A percentile compares a stretch with the other conserved stretches of the same genome.
phyloP scores from a whole-genome alignment of 2,797 vertebrate species.

The Aphelocoma californica region DNA sequence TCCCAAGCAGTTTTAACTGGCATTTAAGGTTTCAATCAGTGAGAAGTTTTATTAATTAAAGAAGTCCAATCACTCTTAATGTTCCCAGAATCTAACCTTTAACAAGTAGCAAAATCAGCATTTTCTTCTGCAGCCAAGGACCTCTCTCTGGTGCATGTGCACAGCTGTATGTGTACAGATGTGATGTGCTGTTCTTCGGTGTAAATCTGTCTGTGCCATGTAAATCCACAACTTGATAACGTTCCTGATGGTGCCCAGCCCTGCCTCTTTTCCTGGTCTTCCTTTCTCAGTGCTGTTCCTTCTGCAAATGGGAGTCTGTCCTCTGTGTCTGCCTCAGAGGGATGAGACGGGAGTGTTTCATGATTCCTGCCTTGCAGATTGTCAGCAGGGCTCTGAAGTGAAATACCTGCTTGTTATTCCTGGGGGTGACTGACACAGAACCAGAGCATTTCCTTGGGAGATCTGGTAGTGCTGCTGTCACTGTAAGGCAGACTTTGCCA shows the following conservation, averaged over 20 bases:
- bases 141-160: not conserved
- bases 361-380: not conserved
- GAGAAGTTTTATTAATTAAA: not conserved
- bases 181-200: not conserved
- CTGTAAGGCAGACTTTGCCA: not conserved
- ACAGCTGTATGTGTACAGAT: not conserved
- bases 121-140: not conserved
- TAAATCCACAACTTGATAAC: not conserved
- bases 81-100: not conserved
- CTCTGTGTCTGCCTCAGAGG: not conserved
- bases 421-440: not conserved
- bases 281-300: not conserved
- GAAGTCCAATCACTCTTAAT: not conserved
- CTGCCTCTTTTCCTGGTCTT: not conserved
- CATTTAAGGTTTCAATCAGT: not conserved
- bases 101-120: not conserved
- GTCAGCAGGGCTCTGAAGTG: not conserved
- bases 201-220: not conserved
- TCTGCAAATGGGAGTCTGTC: not conserved
- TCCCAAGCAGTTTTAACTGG: not conserved
- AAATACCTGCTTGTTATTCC: slow-evolving; percentile 10
- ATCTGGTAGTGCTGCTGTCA: not conserved
- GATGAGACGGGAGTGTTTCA: not conserved
- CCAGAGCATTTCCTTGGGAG: not conserved
- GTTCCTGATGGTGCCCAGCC: not conserved